phyloP scores from a whole-genome alignment of 2,113 vertebrate genomes.

The Bubo blakistoni region DNA sequence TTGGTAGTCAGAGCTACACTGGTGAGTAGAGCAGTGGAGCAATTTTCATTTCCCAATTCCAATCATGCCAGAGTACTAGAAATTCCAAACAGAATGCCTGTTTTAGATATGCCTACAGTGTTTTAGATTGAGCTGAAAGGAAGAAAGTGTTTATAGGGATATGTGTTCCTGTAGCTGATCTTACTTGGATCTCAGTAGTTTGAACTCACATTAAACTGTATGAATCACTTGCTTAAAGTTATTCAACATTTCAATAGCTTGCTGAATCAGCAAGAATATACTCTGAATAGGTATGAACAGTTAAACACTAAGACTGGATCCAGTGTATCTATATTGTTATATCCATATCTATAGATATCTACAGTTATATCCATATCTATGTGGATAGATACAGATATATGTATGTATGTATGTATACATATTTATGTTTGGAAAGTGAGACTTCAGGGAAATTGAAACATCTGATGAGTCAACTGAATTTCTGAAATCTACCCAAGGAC shows the following conservation, averaged over 20 bases:
- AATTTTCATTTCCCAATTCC: background rate
- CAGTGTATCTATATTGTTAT: background rate
- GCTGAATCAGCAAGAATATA: background rate
- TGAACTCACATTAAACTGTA: background rate
- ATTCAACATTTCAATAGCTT: background rate
- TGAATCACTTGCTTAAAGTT: background rate
- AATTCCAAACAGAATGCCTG: background rate
- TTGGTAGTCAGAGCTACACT: background rate
- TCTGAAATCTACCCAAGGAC: background rate
- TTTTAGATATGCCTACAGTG: background rate
- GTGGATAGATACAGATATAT: background rate
- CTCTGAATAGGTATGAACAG: background rate
- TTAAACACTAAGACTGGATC: background rate
- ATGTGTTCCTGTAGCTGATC: background rate
- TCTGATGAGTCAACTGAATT: background rate
- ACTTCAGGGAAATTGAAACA: background rate
- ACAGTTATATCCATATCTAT: background rate
- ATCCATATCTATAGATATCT: background rate
- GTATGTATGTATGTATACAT: background rate
- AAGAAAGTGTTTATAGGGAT: background rate
- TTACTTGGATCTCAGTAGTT: background rate
- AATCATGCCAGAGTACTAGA: background rate
- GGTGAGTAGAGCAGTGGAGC: background rate
- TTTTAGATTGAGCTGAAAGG: background rate
- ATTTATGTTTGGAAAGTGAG: background rate